Percentiles rank a stretch among this genome's conserved stretches.
phyloP scores from a whole-genome alignment of 1,140 invertebrate species.

The Drosophila ercepeae region DNA sequence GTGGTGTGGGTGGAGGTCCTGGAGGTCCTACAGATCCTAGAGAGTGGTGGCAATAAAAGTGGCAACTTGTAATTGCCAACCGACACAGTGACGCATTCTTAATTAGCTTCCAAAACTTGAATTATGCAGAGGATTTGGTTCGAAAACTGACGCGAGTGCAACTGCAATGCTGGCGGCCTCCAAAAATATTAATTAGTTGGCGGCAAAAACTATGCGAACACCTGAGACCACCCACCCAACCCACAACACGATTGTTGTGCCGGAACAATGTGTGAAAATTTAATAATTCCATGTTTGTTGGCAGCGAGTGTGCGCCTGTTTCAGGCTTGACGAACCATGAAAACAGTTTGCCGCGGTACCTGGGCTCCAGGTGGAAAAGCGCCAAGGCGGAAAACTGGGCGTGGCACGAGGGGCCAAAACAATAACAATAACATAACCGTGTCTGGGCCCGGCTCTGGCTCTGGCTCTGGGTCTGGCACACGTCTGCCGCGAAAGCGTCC shows the following conservation, averaged over 20 bases:
- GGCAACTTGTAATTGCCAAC: slow-evolving; percentile 25
- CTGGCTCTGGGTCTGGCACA: slow-evolving; percentile 49
- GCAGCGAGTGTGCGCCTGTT: slow-evolving; percentile 28
- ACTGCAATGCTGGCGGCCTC: slow-evolving; percentile 5
- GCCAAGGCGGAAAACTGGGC: slow-evolving; percentile 15
- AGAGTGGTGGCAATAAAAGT: slow-evolving; percentile 24
- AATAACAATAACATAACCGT: slow-evolving; percentile 33
- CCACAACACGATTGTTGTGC: slow-evolving; percentile 30
- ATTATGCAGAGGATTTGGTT: slow-evolving; percentile 6
- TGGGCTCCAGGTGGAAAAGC: slow-evolving; percentile 46
- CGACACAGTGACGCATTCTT: slow-evolving; percentile 31
- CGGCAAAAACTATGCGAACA: slow-evolving; percentile 21
- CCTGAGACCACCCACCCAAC: not conserved
- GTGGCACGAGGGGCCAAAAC: slow-evolving; percentile 21
- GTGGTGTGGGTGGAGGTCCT: not conserved
- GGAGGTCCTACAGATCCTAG: not conserved
- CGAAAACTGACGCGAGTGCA: not conserved
- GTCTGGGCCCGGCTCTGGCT: slow-evolving; percentile 5
- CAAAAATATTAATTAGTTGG: slow-evolving; percentile 44
- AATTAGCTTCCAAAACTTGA: slow-evolving; percentile 31
- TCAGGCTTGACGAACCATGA: slow-evolving; percentile 75
- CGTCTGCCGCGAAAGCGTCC: slow-evolving; percentile 46
- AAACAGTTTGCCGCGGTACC: slow-evolving; percentile 51
- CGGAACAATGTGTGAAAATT: slow-evolving; percentile 62
- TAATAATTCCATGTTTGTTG: slow-evolving; percentile 66